Evolutionary conservation across 2,797 vertebrate species (phyloP).

Genomic region (Lutjanus argentimaculatus): DNA sequence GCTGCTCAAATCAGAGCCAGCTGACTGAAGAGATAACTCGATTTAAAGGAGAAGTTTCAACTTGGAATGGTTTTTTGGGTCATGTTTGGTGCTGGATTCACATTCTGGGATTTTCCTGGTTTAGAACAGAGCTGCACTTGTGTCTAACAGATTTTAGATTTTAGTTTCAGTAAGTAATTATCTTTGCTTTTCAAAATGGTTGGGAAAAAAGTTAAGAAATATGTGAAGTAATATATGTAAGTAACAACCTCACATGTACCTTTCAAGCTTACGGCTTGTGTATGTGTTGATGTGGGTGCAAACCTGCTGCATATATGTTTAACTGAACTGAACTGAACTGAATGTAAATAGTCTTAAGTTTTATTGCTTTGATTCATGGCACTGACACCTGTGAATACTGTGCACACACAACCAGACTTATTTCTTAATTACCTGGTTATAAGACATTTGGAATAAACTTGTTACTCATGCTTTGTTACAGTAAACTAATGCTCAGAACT

Average conservation of each 20-base stretch:
- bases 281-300: background rate
- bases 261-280: background rate
- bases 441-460: background rate
- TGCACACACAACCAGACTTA: background rate
- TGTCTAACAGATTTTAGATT: background rate
- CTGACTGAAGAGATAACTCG: slow-evolving; percentile 43
- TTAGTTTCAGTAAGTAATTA: too few species aligned
- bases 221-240: background rate
- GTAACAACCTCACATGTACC: background rate
- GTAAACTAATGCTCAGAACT: background rate
- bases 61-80: background rate
- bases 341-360: background rate
- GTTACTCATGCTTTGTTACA: background rate
- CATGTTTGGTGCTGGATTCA: background rate
- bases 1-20: slow-evolving; percentile 52
- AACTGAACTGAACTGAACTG: background rate
- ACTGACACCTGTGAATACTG: background rate
- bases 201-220: background rate
- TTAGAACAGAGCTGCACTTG: background rate
- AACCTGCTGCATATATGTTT: background rate
- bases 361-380: background rate
- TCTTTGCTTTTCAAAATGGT: background rate
- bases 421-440: background rate
- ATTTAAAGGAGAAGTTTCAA: slow-evolving; percentile 5
- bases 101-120: background rate